Evolutionary conservation across 2,888 invertebrate species (phyloP), one percentile per base, ranked within the genome.

Genomic region (Tolmerus cingulatus): DNA sequence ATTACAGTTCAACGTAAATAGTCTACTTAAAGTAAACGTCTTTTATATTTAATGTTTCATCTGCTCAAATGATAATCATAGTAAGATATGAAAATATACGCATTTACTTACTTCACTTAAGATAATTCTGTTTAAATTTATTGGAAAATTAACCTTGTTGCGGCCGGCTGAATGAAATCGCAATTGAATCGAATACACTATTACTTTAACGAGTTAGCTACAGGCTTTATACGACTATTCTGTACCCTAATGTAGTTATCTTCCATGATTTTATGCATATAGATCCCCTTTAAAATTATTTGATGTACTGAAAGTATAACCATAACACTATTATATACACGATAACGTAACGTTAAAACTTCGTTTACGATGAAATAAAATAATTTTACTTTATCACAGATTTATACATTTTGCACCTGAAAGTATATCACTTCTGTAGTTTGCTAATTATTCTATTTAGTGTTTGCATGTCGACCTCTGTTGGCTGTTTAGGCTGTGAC

Each of bases 321-420:
- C 74, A 85, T 43, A 74, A 85, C 40, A 74, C 66, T 66, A 84
- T 84, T 85, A 46, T 85, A 85, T 85, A 85, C 74, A 85, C 74
- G 40, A 40, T 40, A 74, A 74, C 74, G 40, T 85, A 85, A 74
- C 19, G 82, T 82, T 85, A 74, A 74, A 74, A 40, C 74, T 74
- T 74, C 66, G n/a, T 43, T 74, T 74, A 74, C 40, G 27, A 82
- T 85, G 85, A 57, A 85, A 74, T 74, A 85, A 85, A 74, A 85
- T 74, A 85, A 85, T 85, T 43, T 85, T 74, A 85, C 46, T 85
- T 85, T 85, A 85, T 85, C 85, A 85, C 85, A 85, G 85, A 85
- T 85, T 85, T 85, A 85, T 85, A 74, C 85, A 85, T 85, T 85
- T 85, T 85, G 85, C 85, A 85, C 85, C 85, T 85, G 85, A 85